A percentile compares a stretch with the other conserved stretches of the same genome.
Conservation (phyloP, 2,888 invertebrate species). For the Ectemnius continuus region DNA sequence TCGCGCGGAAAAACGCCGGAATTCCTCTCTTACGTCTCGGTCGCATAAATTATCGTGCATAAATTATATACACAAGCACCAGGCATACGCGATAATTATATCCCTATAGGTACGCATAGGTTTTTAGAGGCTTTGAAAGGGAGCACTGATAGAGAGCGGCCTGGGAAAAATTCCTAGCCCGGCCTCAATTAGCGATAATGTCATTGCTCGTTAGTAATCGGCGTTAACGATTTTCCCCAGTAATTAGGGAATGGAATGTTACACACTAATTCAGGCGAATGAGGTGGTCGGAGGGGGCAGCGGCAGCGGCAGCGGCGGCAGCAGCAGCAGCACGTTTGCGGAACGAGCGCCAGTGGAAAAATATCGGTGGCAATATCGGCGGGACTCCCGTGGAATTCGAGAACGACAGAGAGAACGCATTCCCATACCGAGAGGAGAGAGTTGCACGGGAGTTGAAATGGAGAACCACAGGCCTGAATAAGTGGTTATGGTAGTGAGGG, state of each 20-base stretch:
- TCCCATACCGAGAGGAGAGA: neutral
- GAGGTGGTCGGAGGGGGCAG: too few relatives aligned
- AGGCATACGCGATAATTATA: slow-evolving; percentile 20
- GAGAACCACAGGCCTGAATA: slow-evolving; percentile 18
- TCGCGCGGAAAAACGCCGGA: too few relatives aligned
- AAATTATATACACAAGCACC: slow-evolving; percentile 53
- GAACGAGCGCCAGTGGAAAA: neutral
- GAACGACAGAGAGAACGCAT: neutral
- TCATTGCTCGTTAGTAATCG: neutral
- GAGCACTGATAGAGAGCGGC: neutral
- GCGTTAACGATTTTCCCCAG: neutral
- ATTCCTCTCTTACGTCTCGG: too few relatives aligned
- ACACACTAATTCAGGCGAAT: too few relatives aligned
- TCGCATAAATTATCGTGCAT: slow-evolving; percentile 20
- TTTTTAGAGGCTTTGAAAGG: too few relatives aligned
- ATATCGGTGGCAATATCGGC: too few relatives aligned
- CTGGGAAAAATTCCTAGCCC: slow-evolving; percentile 12
- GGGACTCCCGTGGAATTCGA: too few relatives aligned
- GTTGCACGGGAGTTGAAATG: neutral
- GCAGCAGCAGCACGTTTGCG: too few relatives aligned
- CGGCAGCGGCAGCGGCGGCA: too few relatives aligned
- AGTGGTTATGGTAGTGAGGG: neutral
- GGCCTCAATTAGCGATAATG: neutral
- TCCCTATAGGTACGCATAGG: too few relatives aligned
- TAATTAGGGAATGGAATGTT: too few relatives aligned